Base-by-base conservation (phyloP, 2,888 invertebrate species). In the Falcaria lacertinaria region DNA sequence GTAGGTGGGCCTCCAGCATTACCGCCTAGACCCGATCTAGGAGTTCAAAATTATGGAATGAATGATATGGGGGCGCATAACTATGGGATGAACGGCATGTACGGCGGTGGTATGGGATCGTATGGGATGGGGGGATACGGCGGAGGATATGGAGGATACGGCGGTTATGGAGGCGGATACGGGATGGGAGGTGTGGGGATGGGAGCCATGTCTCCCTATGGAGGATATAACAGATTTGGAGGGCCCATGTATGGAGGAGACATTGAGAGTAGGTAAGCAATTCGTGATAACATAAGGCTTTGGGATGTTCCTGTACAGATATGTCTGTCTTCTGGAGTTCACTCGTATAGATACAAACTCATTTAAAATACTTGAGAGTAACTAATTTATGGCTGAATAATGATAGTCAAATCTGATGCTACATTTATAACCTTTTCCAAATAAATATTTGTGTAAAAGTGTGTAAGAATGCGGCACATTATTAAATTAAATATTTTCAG, bases 221-320 rank as follows among this genome's bases (percentile, higher is more conserved):
- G 86, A 11, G 80, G 87, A 39, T 91, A 79, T 44, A 89, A 87
- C 52, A 69, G 79, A 54, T 73, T 71, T 47, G 81, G 83, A 33
- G 77, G 74, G 8, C 84, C 79, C 13, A 84, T 83, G 79, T 32
- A 33, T 7, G 84, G 89, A 71, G 90, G 90, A 49, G 92, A 93
- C 67, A 86, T 91, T 46, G 94, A 93, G 79, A 91, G 91, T 75
- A 91, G 93, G 91, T 92, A 68, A 54, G 58, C 52, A 15, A 7
- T 35, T 25, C 33, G 28, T 4, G 6, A 11, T 41, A 4, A 33
- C n/a, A 17, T 16, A 35, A n/a, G n/a, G n/a, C n/a, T 34, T 25
- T 19, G 43, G 13, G 7, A 36, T 79, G 76, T 5, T 36, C 39
- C 8, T 33, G 5, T n/a, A 36, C 28, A 35, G 39, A 25, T 39